Evolutionary conservation across 2,797 vertebrate species (phyloP).

Genomic region (Lindbergichthys nudifrons): DNA sequence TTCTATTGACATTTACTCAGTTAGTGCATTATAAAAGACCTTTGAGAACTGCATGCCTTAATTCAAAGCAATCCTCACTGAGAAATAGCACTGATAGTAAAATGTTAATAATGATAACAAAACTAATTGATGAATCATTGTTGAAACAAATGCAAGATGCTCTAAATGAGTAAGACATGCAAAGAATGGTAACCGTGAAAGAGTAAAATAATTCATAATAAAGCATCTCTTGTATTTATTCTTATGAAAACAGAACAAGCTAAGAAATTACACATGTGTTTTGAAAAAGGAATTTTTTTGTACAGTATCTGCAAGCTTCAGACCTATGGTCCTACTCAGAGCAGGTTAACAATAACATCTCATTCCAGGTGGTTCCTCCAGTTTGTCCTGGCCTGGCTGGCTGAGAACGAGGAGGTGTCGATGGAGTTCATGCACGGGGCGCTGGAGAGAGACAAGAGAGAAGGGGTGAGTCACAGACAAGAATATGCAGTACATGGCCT

Average conservation of each 20-base stretch:
- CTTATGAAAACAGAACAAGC: neutral
- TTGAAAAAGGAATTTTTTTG: too few species aligned
- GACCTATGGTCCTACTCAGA: neutral
- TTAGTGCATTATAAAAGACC: neutral
- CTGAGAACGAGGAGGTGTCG: constrained; percentile 97
- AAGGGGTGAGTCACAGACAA: constrained; percentile 87
- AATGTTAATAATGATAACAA: neutral
- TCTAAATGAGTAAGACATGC: neutral
- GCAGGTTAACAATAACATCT: neutral
- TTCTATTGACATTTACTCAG: neutral
- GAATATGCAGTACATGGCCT: neutral
- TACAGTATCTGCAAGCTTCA: neutral
- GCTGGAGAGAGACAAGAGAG: constrained; percentile 97
- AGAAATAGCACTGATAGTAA: neutral
- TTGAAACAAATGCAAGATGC: neutral
- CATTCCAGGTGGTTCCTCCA: constrained; percentile 93
- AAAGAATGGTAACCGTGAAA: neutral
- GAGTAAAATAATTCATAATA: neutral
- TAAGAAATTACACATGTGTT: neutral
- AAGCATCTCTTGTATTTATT: neutral
- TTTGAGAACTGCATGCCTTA: too few species aligned
- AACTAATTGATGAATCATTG: neutral
- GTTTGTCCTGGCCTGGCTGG: constrained; percentile 96
- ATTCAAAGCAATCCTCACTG: neutral
- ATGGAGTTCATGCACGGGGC: constrained; percentile 97